Evolutionary conservation across 1,140 invertebrate genomes (phyloP).

Genomic region (Maniola jurtina): DNA sequence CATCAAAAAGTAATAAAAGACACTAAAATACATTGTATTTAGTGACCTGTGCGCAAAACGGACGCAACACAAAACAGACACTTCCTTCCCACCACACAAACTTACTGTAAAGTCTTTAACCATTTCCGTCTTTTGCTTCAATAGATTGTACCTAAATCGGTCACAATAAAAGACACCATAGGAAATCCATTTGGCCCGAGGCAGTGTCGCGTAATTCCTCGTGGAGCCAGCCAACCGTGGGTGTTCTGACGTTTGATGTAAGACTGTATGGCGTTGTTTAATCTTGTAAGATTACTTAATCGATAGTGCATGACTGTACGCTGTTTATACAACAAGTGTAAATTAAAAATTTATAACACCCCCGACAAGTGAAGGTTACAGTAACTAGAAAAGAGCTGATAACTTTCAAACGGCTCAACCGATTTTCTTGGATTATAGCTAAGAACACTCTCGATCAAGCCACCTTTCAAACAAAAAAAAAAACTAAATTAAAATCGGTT

Average conservation of each 20-base stretch:
- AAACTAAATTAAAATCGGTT: too few species aligned
- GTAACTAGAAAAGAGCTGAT: too few species aligned
- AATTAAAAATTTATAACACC: too few species aligned
- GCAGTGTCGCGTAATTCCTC: slow-evolving; percentile 35
- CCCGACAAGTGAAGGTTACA: too few species aligned
- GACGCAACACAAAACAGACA: not conserved
- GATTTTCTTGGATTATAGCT: too few species aligned
- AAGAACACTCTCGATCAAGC: too few species aligned
- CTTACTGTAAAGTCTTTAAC: slow-evolving; percentile 1
- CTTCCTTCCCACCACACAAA: slow-evolving; percentile 7
- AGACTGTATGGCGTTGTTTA: slow-evolving; percentile 25
- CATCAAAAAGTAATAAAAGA: not conserved
- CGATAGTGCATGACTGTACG: slow-evolving; percentile 3
- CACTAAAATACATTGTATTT: not conserved
- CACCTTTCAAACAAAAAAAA: too few species aligned
- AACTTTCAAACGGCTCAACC: too few species aligned
- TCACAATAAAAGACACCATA: slow-evolving; percentile 23
- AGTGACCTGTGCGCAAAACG: not conserved
- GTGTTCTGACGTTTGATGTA: slow-evolving; percentile 36
- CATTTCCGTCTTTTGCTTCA: slow-evolving; percentile 11
- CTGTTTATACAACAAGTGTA: not conserved
- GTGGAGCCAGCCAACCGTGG: slow-evolving; percentile 28
- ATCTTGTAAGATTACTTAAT: slow-evolving; percentile 24
- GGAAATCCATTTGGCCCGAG: slow-evolving; percentile 33
- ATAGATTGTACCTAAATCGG: slow-evolving; percentile 14